These are phyloP conservation scores for Poecile montanus DNA, from an alignment of 2,797 vertebrate genomes.

Conservation along the genomic window DNA sequence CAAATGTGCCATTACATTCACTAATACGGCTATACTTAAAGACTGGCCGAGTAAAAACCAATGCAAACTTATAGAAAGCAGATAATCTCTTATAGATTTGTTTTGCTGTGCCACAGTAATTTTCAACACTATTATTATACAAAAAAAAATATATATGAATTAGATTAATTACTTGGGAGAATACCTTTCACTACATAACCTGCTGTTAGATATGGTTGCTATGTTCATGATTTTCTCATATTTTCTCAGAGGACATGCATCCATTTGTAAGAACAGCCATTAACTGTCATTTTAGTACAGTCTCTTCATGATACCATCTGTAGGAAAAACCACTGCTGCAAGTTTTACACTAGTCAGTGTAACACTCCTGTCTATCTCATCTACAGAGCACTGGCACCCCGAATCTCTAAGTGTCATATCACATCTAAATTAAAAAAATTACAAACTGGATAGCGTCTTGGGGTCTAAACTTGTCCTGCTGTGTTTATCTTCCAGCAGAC, in stretches of 20 bases:
- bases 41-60: background rate
- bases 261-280: constrained; percentile 41
- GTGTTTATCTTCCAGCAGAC: background rate
- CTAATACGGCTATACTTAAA: constrained; percentile 35
- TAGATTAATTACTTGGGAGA: background rate
- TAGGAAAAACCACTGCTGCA: background rate
- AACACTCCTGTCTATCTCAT: background rate
- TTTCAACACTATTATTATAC: constrained; percentile 20
- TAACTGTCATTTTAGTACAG: constrained; percentile 14
- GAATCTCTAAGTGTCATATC: background rate
- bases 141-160: background rate
- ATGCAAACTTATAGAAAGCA: constrained; percentile 9
- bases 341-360: background rate
- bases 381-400: background rate
- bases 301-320: background rate
- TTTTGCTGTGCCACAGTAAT: constrained; percentile 13
- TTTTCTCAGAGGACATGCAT: constrained; percentile 1
- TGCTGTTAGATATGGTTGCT: constrained; percentile 46
- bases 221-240: background rate
- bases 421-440: background rate
- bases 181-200: constrained; percentile 20
- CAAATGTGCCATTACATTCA: constrained; percentile 47
- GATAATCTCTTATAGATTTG: constrained; percentile 7
- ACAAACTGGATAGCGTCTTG: background rate
- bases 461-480: background rate